Evolutionary conservation across 2,888 invertebrate genomes (phyloP).

Genomic region (Chrysomela aeneicollis): DNA sequence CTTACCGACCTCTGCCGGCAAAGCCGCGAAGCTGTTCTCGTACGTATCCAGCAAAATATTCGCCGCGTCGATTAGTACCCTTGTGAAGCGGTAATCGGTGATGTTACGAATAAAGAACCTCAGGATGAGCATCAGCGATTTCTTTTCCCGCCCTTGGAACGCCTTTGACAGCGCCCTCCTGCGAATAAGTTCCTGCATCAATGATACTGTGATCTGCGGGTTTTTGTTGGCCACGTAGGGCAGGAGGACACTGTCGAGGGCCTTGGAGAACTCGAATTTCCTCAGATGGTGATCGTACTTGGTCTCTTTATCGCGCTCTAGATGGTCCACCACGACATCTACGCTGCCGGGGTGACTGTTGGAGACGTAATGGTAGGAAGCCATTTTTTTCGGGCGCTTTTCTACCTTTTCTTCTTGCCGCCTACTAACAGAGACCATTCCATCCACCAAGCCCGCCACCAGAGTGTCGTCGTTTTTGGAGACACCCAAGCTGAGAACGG

Average conservation of each 20-base stretch:
- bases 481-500: constrained; percentile 85
- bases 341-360: constrained; percentile 53
- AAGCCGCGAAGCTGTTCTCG: constrained; percentile 69
- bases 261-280: constrained; percentile 83
- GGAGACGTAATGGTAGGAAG: constrained; percentile 63
- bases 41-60: constrained; percentile 80
- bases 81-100: constrained; percentile 77
- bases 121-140: constrained; percentile 71
- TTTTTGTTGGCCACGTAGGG: constrained; percentile 67
- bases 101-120: constrained; percentile 77
- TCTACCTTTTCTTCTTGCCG: constrained; percentile 68
- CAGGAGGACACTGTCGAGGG: constrained; percentile 75
- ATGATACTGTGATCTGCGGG: constrained; percentile 81
- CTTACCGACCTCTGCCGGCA: constrained; percentile 69
- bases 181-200: constrained; percentile 87
- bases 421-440: constrained; percentile 85
- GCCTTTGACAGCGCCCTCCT: constrained; percentile 81
- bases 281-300: constrained; percentile 77
- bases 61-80: constrained; percentile 76
- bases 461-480: constrained; percentile 81
- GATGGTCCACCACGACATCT: constrained; percentile 65
- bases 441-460: constrained; percentile 92
- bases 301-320: constrained; percentile 59
- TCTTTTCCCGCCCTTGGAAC: constrained; percentile 74
- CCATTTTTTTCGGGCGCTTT: constrained; percentile 63